Percentiles rank a stretch among this genome's conserved stretches.
Evolutionary conservation across 2,113 vertebrate genomes (phyloP).

Genomic region (Corvus moneduloides): DNA sequence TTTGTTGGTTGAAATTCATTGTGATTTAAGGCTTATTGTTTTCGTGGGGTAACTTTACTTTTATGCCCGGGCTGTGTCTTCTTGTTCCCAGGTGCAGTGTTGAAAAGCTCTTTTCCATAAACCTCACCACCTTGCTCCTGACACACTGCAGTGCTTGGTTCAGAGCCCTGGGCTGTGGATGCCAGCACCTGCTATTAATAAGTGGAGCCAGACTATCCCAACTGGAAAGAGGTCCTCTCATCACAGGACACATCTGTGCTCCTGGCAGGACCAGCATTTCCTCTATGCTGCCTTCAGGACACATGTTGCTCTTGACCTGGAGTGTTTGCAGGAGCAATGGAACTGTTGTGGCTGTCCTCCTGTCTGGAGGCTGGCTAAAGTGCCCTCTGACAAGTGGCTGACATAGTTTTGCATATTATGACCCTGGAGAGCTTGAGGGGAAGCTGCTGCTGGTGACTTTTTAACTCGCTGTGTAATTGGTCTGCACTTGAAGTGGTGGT

Average conservation of each 20-base stretch:
- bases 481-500: neutral
- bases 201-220: neutral
- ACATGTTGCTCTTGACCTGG: accelerated
- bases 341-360: neutral
- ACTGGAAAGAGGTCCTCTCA: neutral
- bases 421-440: neutral
- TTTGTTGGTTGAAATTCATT: neutral
- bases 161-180: neutral
- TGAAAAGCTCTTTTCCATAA: neutral
- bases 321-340: neutral
- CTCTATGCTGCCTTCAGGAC: accelerated
- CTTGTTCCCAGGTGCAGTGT: neutral
- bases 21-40: neutral
- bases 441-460: neutral
- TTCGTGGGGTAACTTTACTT: neutral
- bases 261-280: neutral
- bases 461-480: neutral
- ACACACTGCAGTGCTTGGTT: neutral
- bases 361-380: neutral
- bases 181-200: neutral
- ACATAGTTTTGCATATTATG: neutral
- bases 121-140: neutral
- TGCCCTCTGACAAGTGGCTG: neutral
- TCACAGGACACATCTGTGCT: neutral
- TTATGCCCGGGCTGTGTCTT: neutral